These are phyloP conservation scores for Aldabrachelys gigantea DNA, from an alignment of 2,113 vertebrate species.

Conservation along the genomic window DNA sequence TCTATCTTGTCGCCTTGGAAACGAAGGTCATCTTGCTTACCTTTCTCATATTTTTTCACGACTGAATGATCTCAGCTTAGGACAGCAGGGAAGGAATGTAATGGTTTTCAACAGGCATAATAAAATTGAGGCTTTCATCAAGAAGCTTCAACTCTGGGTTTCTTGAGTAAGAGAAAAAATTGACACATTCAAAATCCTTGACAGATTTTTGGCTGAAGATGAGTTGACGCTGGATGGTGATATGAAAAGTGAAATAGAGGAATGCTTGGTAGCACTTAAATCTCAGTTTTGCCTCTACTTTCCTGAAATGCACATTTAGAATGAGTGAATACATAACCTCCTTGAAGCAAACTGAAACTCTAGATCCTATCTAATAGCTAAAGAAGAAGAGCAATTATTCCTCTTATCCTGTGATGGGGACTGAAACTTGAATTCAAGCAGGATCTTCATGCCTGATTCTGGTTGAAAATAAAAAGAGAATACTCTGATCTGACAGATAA, in stretches of 20 bases:
- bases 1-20: background rate
- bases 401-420: background rate
- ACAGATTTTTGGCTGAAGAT: background rate
- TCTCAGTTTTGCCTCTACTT: background rate
- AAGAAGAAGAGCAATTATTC: background rate
- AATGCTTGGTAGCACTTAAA: background rate
- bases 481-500: background rate
- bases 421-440: background rate
- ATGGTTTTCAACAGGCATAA: background rate
- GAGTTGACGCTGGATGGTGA: background rate
- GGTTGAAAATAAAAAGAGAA: background rate
- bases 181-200: background rate
- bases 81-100: background rate
- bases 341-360: background rate
- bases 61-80: background rate
- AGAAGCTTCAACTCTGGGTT: background rate
- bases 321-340: background rate
- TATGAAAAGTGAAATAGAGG: background rate
- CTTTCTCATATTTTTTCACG: background rate
- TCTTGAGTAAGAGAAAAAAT: background rate
- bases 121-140: background rate
- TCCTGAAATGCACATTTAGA: background rate
- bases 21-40: background rate
- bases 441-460: background rate
- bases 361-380: background rate